phyloP scores from a whole-genome alignment of 1,140 invertebrate genomes.

The Plectrocnemia conspersa region DNA sequence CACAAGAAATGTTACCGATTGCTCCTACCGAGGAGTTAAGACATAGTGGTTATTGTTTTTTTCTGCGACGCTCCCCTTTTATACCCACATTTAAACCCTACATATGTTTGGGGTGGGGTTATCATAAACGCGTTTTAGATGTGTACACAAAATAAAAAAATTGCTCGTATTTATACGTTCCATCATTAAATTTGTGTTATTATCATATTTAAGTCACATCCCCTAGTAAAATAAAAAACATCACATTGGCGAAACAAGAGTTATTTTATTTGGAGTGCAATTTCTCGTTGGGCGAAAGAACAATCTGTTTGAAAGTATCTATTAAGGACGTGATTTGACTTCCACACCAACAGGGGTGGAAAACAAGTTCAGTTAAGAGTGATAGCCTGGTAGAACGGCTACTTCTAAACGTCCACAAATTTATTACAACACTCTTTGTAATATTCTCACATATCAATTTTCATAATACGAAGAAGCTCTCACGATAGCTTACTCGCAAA shows the following conservation, averaged over 20 bases:
- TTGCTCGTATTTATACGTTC: background rate
- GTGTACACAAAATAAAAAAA: no score
- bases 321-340: conserved; percentile 36
- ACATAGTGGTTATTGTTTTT: conserved; percentile 12
- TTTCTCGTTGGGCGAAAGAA: conserved; percentile 18
- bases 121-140: no score
- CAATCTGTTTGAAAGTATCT: conserved; percentile 33
- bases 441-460: no score
- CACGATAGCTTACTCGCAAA: no score
- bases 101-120: no score
- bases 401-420: conserved; percentile 6
- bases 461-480: no score
- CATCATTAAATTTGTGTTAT: background rate
- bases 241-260: conserved; percentile 17
- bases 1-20: conserved; percentile 19
- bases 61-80: conserved; percentile 3
- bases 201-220: background rate
- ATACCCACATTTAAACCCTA: no score
- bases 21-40: conserved; percentile 7
- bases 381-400: no score
- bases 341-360: background rate
- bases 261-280: conserved; percentile 31
- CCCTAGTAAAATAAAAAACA: background rate
- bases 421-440: no score
- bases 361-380: conserved; percentile 14